Evolutionary conservation across 2,113 vertebrate genomes (phyloP), one percentile per base, ranked within the genome.

Genomic region (Ptilonorhynchus violaceus): DNA sequence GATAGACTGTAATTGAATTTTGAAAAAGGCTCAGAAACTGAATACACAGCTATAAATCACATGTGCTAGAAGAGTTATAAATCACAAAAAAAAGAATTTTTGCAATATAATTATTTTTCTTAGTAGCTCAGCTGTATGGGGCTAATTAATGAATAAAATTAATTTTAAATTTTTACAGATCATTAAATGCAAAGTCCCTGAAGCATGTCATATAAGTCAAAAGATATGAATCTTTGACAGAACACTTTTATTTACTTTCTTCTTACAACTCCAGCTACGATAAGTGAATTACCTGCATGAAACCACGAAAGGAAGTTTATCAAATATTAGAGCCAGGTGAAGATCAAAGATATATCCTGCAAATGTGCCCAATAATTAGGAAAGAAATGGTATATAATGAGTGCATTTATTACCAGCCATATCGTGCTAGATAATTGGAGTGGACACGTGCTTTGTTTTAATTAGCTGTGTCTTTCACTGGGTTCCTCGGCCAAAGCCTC

Each of bases 391-490:
- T 91, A 64, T 76, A 91, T 97, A 97, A 94, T 91, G 28, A 97
- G 68, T 74, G 28, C 55, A 74, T 97, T 98, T 97, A 97, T 98
- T 97, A 93, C 70, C 75, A 96, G 59, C 44, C 58, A 39, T 96
- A 89, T 95, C 53, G 49, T 92, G 87, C 75, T 70, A 52, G 88
- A 89, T 97, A 95, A 95, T 88, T 95, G 68, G 59, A 95, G 87
- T 95, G 92, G 74, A 73, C 19, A 37, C 4, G 2, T 14, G 20
- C 80, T 98, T 98, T 97, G 81, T 98, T 98, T 98, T 98, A 98
- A 98, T 98, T 98, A 97, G 89, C 73, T 81, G 6, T 96, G 92
- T 97, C 92, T 97, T 97, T 97, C 88, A 88, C 85, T 82, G 60
- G 16, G 69, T 92, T 96, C 69, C 80, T 95, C 92, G 89, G 88